These are phyloP conservation scores for Coluber constrictor DNA, from an alignment of 2,797 vertebrate genomes.

Conservation along the genomic window DNA sequence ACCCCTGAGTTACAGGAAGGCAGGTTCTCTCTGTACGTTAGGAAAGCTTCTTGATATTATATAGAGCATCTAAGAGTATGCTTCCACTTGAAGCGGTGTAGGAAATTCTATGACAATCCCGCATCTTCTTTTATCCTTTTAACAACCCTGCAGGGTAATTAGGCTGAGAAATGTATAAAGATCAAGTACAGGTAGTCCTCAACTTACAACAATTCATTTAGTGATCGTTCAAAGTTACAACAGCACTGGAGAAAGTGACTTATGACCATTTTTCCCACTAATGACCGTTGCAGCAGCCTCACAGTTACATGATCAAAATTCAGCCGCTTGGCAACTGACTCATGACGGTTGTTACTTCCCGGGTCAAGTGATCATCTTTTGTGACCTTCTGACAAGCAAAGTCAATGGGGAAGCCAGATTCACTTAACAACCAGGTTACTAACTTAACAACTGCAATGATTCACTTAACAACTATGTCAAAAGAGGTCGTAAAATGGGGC, in stretches of 20 bases:
- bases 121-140: not conserved
- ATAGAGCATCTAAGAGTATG: not conserved
- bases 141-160: not conserved
- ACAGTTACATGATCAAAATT: not conserved
- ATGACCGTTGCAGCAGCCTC: not conserved
- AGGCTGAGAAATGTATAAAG: not conserved
- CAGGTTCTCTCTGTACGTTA: not conserved
- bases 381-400: not conserved
- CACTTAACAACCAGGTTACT: not conserved
- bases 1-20: not conserved
- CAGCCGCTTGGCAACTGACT: not conserved
- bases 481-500: not conserved
- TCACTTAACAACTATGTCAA: not conserved
- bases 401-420: not conserved
- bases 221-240: not conserved
- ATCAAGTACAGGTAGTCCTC: not conserved
- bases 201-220: not conserved
- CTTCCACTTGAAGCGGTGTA: not conserved
- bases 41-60: not conserved
- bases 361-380: not conserved
- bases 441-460: not conserved
- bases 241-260: not conserved
- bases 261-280: not conserved
- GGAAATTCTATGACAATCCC: not conserved
- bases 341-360: not conserved